phyloP scores from a whole-genome alignment of 37 sponge, comb jelly and placozoan genomes.

The Mnemiopsis leidyi region DNA sequence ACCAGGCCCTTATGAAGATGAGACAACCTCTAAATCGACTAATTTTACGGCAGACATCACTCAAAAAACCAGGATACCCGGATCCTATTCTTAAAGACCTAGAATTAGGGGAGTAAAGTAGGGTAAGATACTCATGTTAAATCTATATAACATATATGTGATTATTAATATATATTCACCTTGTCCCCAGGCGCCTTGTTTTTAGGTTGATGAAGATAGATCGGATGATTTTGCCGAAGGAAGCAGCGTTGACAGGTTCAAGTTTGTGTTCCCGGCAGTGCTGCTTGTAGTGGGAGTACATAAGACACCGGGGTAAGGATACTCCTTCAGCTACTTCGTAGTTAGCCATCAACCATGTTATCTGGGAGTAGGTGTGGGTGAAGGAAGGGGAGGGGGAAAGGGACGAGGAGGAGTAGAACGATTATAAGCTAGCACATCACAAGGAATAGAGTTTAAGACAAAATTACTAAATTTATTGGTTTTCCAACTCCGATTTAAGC shows the following conservation, averaged over 20 bases:
- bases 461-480: no score
- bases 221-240: conserved; percentile 96
- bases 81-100: no score
- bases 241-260: conserved; percentile 97
- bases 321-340: conserved; percentile 96
- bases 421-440: no score
- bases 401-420: background rate
- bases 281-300: conserved; percentile 94
- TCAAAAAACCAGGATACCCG: no score
- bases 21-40: no score
- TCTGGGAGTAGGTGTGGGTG: conserved; percentile 68
- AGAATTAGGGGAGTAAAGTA: no score
- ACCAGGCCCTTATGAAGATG: no score
- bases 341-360: conserved; percentile 94
- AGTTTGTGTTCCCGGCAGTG: conserved; percentile 89
- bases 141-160: no score
- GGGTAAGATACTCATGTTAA: no score
- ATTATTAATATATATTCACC: conserved; percentile 73
- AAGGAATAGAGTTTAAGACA: no score
- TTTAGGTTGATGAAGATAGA: conserved; percentile 94
- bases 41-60: no score
- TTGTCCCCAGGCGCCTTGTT: conserved; percentile 92
- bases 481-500: no score
- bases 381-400: background rate
- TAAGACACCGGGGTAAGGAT: conserved; percentile 83